phyloP scores from a whole-genome alignment of 2,113 vertebrate species.

The Columba janthina region DNA sequence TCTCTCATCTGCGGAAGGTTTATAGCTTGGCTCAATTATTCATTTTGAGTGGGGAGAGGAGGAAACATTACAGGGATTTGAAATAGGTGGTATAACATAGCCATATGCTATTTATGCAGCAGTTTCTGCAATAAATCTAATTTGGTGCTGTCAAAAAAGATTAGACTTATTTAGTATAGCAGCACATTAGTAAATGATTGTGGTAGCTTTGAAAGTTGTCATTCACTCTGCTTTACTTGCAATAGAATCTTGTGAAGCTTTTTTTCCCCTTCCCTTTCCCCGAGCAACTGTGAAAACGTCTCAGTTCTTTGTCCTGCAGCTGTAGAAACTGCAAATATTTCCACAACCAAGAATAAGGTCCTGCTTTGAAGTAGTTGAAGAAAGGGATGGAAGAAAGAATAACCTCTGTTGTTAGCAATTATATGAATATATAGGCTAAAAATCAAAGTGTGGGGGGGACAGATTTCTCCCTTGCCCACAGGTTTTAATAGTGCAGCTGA shows the following conservation, averaged over 20 bases:
- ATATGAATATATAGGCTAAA: neutral
- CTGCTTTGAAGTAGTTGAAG: constrained; percentile 63
- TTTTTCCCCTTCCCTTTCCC: neutral
- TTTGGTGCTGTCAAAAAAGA: constrained; percentile 81
- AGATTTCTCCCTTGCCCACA: constrained; percentile 22
- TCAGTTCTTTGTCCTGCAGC: constrained; percentile 73
- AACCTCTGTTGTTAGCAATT: constrained; percentile 51
- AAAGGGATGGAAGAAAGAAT: constrained; percentile 37
- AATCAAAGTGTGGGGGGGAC: neutral
- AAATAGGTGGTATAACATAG: constrained; percentile 81
- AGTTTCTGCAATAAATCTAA: constrained; percentile 84
- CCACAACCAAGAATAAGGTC: constrained; percentile 53
- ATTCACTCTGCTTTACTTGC: constrained; percentile 71
- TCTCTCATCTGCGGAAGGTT: constrained; percentile 66
- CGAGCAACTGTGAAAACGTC: constrained; percentile 56
- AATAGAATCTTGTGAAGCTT: constrained; percentile 51
- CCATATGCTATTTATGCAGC: constrained; percentile 84
- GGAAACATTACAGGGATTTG: constrained; percentile 73
- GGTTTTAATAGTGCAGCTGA: constrained; percentile 57
- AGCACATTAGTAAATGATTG: constrained; percentile 80
- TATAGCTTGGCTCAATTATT: constrained; percentile 75
- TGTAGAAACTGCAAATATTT: constrained; percentile 67
- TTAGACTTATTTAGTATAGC: constrained; percentile 81
- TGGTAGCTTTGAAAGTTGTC: constrained; percentile 79
- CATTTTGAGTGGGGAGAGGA: constrained; percentile 68